Evolutionary conservation across 2,888 invertebrate species (phyloP).

Genomic region (Pocota personata): DNA sequence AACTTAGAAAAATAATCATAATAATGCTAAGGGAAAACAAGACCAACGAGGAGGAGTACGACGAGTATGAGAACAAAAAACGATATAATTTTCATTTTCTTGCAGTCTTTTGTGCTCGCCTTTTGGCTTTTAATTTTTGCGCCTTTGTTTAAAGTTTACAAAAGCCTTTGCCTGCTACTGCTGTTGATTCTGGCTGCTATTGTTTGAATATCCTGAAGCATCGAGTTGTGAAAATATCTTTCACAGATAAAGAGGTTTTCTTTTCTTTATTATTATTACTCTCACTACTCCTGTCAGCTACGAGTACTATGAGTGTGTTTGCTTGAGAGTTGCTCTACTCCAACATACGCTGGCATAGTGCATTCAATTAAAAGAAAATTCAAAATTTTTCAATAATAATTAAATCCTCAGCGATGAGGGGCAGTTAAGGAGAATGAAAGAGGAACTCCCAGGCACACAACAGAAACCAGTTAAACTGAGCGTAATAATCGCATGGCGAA

Average conservation of each 20-base stretch:
- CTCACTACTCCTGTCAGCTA: background rate
- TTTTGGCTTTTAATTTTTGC: constrained; percentile 63
- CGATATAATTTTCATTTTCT: constrained; percentile 50
- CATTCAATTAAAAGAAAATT: constrained; percentile 39
- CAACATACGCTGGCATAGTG: background rate
- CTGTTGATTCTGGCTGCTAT: constrained; percentile 5
- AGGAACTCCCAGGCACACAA: background rate
- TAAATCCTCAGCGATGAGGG: constrained; percentile 18
- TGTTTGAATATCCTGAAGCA: constrained; percentile 45
- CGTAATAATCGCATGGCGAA: background rate
- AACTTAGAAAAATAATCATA: constrained; percentile 45
- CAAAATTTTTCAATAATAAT: constrained; percentile 43
- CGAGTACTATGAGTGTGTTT: background rate
- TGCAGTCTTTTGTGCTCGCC: constrained; percentile 55
- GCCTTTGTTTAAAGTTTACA: constrained; percentile 62
- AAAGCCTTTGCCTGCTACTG: constrained; percentile 39
- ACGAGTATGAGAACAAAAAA: constrained; percentile 32
- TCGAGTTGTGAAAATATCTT: constrained; percentile 35
- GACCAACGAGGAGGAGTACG: constrained; percentile 7
- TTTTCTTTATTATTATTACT: constrained; percentile 1
- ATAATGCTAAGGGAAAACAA: constrained; percentile 40
- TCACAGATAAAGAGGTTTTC: constrained; percentile 27
- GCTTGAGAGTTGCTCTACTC: background rate
- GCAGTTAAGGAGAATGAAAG: background rate
- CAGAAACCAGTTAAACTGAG: constrained; percentile 3